Evolutionary conservation across 2,113 vertebrate species (phyloP).

Genomic region (Lepus europaeus): DNA sequence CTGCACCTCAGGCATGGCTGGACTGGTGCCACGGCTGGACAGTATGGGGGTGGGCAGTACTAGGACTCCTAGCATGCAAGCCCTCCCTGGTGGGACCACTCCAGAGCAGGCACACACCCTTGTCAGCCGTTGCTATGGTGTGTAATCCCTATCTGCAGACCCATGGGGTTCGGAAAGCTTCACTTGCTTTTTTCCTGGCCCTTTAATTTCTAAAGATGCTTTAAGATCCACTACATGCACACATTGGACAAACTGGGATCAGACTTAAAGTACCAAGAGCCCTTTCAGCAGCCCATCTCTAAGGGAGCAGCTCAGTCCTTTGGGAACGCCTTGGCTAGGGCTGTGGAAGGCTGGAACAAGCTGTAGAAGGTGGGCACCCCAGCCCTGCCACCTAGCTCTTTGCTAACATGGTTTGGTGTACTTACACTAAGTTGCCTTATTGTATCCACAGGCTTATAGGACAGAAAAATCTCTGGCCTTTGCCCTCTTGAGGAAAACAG

Average conservation of each 20-base stretch:
- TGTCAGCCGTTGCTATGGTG: not conserved
- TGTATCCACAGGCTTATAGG: slow-evolving; percentile 6
- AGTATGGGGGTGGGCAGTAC: not conserved
- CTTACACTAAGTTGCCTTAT: slow-evolving; percentile 4
- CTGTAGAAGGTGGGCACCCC: not conserved
- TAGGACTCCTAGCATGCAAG: not conserved
- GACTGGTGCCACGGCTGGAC: rapidly evolving
- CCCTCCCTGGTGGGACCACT: not conserved
- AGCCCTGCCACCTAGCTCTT: not conserved
- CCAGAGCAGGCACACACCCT: not conserved
- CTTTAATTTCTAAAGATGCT: slow-evolving; percentile 1
- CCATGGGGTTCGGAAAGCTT: not conserved
- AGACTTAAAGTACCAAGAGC: not conserved
- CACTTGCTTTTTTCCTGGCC: not conserved
- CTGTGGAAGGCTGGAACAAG: not conserved
- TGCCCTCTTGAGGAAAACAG: slow-evolving; percentile 58
- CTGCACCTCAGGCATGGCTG: not conserved
- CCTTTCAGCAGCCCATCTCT: not conserved
- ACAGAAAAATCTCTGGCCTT: slow-evolving; percentile 35
- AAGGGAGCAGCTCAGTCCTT: no score
- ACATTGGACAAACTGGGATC: not conserved
- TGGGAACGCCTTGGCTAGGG: not conserved
- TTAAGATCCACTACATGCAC: not conserved
- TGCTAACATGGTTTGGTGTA: not conserved
- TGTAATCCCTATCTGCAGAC: not conserved